A percentile compares a stretch with the other conserved stretches of the same genome.
phyloP scores from a whole-genome alignment of 1,140 invertebrate genomes.

The Sitodiplosis mosellana region DNA sequence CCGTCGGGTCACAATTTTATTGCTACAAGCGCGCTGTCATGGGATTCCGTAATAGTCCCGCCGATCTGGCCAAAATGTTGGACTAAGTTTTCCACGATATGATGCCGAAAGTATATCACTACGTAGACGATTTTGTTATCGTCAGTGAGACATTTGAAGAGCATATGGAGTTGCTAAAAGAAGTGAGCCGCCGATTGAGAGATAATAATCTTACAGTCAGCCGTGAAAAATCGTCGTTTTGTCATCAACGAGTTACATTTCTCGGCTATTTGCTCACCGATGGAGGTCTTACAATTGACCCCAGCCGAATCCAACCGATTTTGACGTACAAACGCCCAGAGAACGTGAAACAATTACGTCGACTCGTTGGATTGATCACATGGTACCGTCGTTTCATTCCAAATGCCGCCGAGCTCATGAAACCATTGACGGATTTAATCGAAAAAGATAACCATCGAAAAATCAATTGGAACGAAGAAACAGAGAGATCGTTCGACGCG shows the following conservation, averaged over 20 bases:
- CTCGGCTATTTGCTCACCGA: not conserved
- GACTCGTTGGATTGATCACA: not conserved
- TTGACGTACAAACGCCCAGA: not conserved
- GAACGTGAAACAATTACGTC: not conserved
- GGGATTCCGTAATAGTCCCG: constrained; percentile 20
- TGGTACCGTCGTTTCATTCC: not conserved
- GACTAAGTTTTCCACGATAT: constrained; percentile 6
- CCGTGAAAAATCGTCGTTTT: not conserved
- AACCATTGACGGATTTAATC: not conserved
- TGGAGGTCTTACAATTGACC: not conserved
- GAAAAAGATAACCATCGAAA: not conserved
- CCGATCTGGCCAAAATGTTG: constrained; percentile 7
- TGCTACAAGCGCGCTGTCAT: constrained; percentile 25
- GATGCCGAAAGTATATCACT: constrained; percentile 11
- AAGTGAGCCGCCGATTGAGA: constrained; percentile 2
- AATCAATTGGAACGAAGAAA: not conserved
- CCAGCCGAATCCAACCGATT: not conserved
- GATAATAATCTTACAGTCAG: constrained; percentile 3
- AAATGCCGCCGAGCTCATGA: not conserved
- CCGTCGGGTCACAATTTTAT: constrained; percentile 19
- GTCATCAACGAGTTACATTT: not conserved
- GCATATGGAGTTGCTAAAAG: constrained; percentile 21
- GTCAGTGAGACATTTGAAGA: constrained; percentile 19
- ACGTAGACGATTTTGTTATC: constrained; percentile 31
- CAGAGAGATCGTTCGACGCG: not conserved